These are phyloP conservation scores for Platycheirus rosarum DNA, from an alignment of 2,888 invertebrate species.

Conservation along the genomic window DNA sequence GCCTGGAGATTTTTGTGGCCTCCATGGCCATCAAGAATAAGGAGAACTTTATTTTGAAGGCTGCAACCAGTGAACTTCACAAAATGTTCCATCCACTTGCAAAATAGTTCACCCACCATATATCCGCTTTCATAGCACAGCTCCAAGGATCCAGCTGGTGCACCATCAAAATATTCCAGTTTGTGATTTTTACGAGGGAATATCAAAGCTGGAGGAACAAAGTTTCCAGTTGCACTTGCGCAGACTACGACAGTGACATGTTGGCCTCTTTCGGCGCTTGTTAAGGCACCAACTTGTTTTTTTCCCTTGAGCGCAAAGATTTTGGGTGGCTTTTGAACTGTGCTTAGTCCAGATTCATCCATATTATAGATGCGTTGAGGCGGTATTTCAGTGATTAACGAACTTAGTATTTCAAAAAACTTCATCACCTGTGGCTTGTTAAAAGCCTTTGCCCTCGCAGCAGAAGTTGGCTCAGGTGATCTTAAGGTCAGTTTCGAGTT, in stretches of 20 bases:
- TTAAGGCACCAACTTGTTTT: constrained; percentile 81
- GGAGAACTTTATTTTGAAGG: constrained; percentile 8
- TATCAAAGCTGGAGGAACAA: constrained; percentile 79
- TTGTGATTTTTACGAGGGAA: constrained; percentile 76
- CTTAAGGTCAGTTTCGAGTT: not conserved
- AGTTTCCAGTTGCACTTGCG: constrained; percentile 75
- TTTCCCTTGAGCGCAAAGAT: constrained; percentile 79
- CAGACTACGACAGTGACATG: constrained; percentile 78
- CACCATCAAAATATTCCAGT: constrained; percentile 70
- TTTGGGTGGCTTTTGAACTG: constrained; percentile 80
- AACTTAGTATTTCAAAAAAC: constrained; percentile 56
- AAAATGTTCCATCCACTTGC: too few species aligned
- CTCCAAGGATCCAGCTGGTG: constrained; percentile 77
- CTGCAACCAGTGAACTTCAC: constrained; percentile 6
- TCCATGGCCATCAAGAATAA: constrained; percentile 22
- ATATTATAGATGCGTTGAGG: constrained; percentile 78
- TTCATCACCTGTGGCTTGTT: constrained; percentile 60
- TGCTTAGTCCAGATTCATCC: constrained; percentile 81
- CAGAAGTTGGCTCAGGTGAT: too few species aligned
- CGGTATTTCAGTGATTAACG: too few species aligned
- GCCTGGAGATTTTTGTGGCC: constrained; percentile 9
- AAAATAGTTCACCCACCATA: too few species aligned
- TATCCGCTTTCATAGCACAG: too few species aligned
- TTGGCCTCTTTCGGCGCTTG: constrained; percentile 75
- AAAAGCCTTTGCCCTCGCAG: not conserved